Evolutionary conservation across 1,140 invertebrate genomes (phyloP), one percentile per base, ranked within the genome.

Genomic region (Drosophila biarmipes): DNA sequence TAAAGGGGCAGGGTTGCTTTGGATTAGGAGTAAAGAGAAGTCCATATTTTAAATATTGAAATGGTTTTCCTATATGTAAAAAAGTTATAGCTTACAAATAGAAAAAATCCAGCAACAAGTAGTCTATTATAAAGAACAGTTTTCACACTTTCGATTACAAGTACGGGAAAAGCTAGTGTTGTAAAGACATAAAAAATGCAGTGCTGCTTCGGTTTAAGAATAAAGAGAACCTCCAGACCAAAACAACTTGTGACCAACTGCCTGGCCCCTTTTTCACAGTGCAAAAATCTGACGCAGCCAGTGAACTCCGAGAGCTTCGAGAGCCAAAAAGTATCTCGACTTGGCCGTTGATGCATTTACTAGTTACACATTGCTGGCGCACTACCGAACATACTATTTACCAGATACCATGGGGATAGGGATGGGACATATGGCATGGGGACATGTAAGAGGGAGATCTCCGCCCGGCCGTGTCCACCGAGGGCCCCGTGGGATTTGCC

Each of bases 261-360:
- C 1, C 4, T 12, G 14, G 2, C 14, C 12, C 15, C 29, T 48
- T 29, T 31, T 4, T 31, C 17, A n/a, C 29, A 7, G 48, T 51
- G 48, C 34, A 51, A 34, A 19, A 34, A 19, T 51, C 48, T 51
- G 29, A 51, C 48, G 48, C 48, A 51, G 48, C 48, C 48, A 15
- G 51, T 21, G 59, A 55, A 55, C 59, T 63, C 27, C 15, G 38
- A 40, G 51, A 48, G 11, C n/a, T 19, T 52, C 14, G 31, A 49
- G 31, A 49, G 35, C 52, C 55, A 17, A 55, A 66, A 59, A 40
- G 57, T 51, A 59, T 59, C 46, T 40, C 54, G 40, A 58, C 43
- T 58, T 21, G 53, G 35, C 56, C 35, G 45, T 38, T 59, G 62
- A 68, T 69, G 66, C 66, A 68, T 68, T 68, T 68, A 68, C 64